These are phyloP conservation scores for Meleagris gallopavo DNA, from an alignment of 2,113 vertebrate species.

Conservation along the genomic window DNA sequence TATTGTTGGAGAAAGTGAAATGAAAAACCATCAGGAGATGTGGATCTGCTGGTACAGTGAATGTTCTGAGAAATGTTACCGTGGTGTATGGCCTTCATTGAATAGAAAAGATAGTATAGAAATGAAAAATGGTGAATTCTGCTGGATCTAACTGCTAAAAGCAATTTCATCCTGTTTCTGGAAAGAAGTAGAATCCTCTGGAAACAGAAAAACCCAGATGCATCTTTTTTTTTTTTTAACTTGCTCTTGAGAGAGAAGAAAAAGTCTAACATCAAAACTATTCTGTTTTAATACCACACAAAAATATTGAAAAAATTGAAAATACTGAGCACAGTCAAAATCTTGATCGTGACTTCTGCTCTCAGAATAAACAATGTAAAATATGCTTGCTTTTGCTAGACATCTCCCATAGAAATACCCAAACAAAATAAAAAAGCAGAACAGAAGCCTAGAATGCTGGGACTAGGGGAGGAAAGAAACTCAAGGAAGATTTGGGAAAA, in stretches of 20 bases:
- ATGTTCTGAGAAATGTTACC: neutral
- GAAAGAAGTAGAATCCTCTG: neutral
- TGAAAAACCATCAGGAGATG: neutral
- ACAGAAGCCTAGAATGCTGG: neutral
- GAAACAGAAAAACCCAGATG: neutral
- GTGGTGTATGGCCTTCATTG: neutral
- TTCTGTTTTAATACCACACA: neutral
- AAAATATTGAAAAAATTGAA: neutral
- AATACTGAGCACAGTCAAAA: neutral
- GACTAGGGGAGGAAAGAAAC: neutral
- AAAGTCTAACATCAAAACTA: neutral
- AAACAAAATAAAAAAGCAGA: neutral
- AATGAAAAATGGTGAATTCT: neutral
- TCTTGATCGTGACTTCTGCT: neutral
- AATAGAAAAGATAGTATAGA: neutral
- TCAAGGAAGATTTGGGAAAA: neutral
- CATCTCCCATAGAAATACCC: neutral
- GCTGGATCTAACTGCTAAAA: neutral
- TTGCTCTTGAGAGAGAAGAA: neutral
- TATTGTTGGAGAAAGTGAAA: neutral
- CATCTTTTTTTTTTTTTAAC: neutral
- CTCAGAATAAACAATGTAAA: neutral
- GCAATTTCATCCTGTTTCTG: neutral
- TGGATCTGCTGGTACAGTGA: neutral
- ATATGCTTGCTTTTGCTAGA: neutral